Evolutionary conservation across 35 echinoderm and acorn worm species (phyloP), one percentile per base, ranked within the genome.

Genomic region (Ophioderma brevispina): DNA sequence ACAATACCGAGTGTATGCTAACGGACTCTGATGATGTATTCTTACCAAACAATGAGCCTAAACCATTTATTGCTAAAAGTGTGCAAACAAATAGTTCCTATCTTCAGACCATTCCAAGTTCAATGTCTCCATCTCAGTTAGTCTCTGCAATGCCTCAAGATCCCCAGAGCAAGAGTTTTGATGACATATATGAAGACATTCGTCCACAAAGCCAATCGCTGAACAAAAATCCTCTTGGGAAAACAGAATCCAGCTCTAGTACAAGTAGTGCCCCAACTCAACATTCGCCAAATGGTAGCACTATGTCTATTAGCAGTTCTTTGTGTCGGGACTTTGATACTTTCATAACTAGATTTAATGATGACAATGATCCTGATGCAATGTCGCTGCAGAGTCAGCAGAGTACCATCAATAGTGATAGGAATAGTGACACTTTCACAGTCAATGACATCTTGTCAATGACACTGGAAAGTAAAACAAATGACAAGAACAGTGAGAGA

Each of bases 281-380:
- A 35, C 25, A 37, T 63, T 59, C 52, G 33, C 52, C 35, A 31
- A 8, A 11, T 14, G 31, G 35, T 0, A 85, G 83, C 43, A 64
- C 83, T 38, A 59, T 85, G 83, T 85, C 83, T 37, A 64, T 85
- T 36, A 85, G 49, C 14, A 37, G 33, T 52, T 85, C 83, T 59
- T 64, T 85, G 23, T 52, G 52, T 37, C 31, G 32, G 25, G 50
- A 85, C 33, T 85, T 59, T 85, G 83, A 85, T 59, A 64, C 43
- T 17, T 18, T 85, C 32, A 21, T 85, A 13, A 13, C 63, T 28
- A 85, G 70, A 23, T 59, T 37, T 64, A 11, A 83, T 21, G 35
- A 85, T 0, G 83, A 63, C 32, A 38, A n/a, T 38, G 37, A 82
- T 82, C 1, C 35, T n/a, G 80, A 82, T 41, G 37, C 37, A 40